A percentile compares a stretch with the other conserved stretches of the same genome.
These are phyloP conservation scores for Eurosta solidaginis DNA, from an alignment of 1,140 invertebrate genomes.

Conservation along the genomic window DNA sequence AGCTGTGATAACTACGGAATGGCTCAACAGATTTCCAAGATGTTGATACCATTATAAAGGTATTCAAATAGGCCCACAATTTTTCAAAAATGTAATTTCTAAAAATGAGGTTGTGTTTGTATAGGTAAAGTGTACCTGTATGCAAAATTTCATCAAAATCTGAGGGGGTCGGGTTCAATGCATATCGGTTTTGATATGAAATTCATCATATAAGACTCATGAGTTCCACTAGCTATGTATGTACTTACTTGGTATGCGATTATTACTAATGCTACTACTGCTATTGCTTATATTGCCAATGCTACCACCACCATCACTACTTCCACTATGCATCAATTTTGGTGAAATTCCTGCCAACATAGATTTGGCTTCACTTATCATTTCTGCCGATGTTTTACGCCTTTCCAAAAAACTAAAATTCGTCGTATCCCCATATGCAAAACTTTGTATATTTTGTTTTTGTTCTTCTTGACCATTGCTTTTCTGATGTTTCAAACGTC, in stretches of 20 bases:
- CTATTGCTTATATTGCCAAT: not conserved
- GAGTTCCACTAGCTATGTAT: not conserved
- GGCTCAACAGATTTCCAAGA: no score
- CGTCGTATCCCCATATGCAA: not conserved
- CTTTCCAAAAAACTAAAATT: constrained; percentile 39
- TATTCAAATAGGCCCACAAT: no score
- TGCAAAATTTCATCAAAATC: no score
- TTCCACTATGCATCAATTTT: not conserved
- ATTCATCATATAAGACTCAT: not conserved
- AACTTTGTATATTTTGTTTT: constrained; percentile 12
- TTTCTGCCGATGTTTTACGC: constrained; percentile 74
- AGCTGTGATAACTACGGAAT: no score
- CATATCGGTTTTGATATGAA: no score
- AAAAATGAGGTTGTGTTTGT: no score
- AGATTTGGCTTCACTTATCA: constrained; percentile 75
- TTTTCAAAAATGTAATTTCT: no score
- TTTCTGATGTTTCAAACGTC: not conserved
- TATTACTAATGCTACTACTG: not conserved
- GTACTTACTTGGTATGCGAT: not conserved
- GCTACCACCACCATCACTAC: not conserved
- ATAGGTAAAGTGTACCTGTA: no score
- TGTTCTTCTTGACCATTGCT: constrained; percentile 20
- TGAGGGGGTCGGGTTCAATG: no score
- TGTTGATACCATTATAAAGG: no score
- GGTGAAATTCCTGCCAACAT: constrained; percentile 16